Base-by-base conservation (phyloP, 2,888 invertebrate species). In the Tanytarsus gracilentus region DNA sequence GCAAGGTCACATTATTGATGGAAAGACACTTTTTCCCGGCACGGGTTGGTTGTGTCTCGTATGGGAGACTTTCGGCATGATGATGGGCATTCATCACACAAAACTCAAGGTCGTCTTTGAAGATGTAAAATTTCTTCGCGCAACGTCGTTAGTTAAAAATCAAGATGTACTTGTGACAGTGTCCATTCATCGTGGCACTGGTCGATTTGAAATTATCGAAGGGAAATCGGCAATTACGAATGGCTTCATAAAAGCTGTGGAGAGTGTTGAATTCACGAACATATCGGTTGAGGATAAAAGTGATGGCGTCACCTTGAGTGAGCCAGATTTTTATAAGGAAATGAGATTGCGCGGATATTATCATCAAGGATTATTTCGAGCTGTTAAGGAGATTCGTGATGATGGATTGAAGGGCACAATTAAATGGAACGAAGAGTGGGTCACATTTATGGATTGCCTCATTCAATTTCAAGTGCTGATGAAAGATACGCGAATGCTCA, bases 1-100 rank as follows among this genome's bases (percentile, higher is more conserved):
- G 72, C 73, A 75, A 29, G 92, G 89, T 0, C 94, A 95, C 71
- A 78, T 84, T 9, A 86, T 95, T 63, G 93, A 95, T 71, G 90
- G 80, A 3, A 73, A 82, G 62, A 77, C 79, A 61, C 69, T 83
- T 33, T 82, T 79, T 66, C 84, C 85, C 18, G 84, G 84, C n/a
- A 82, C 83, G 16, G 81, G 70, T 3, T 71, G 70, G 62, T 62
- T 72, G 29, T 23, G 48, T 14, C 62, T 76, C 8, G 72, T 72
- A 5, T 77, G 77, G 77, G 71, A 73, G 63, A 70, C 73, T 16
- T 65, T 77, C 9, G 71, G 72, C 2, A 66, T 70, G 61, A 64
- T 71, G 25, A 74, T 77, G 76, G 71, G 71, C 4, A 66, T 69
- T 39, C 63, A 69, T 3, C 69, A 71, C 64, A 70, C 73, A 3